Percentiles rank a stretch among this genome's conserved stretches.
Conservation (phyloP, 2,113 vertebrate genomes). For the Pseudorasbora parva region DNA sequence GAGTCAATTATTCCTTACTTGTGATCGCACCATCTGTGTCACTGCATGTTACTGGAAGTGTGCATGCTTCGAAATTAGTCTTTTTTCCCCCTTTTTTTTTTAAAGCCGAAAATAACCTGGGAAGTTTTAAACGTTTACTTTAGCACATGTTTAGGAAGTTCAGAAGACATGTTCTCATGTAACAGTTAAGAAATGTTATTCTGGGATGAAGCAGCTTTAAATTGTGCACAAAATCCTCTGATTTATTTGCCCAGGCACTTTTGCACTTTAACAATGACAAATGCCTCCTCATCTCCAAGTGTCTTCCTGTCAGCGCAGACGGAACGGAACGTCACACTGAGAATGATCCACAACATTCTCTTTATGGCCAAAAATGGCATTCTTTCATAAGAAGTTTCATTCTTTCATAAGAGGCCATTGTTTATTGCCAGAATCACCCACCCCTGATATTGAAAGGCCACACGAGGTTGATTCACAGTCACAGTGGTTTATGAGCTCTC, state of each 20-base stretch:
- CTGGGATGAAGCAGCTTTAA: not conserved
- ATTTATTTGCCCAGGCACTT: conserved; percentile 2
- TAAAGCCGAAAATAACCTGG: too few species aligned
- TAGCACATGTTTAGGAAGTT: not conserved
- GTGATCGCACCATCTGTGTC: too few species aligned
- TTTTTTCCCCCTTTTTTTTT: too few species aligned
- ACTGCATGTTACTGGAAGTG: not conserved
- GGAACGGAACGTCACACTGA: not conserved
- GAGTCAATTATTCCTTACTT: too few species aligned
- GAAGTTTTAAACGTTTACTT: not conserved
- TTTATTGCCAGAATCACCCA: not conserved
- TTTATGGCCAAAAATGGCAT: conserved; percentile 1
- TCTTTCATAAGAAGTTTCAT: not conserved
- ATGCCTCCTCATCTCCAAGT: not conserved
- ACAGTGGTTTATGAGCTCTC: not conserved
- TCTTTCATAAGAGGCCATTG: not conserved
- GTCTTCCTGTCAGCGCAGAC: not conserved
- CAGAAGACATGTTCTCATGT: not conserved
- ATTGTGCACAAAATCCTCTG: not conserved
- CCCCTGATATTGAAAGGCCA: not conserved
- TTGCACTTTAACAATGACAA: not conserved
- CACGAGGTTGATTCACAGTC: conserved; percentile 1
- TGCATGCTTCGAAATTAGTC: not conserved
- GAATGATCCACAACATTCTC: not conserved
- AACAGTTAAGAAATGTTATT: not conserved